phyloP scores from a whole-genome alignment of 2,797 vertebrate genomes.

The Sternarchorhynchus goeldii region DNA sequence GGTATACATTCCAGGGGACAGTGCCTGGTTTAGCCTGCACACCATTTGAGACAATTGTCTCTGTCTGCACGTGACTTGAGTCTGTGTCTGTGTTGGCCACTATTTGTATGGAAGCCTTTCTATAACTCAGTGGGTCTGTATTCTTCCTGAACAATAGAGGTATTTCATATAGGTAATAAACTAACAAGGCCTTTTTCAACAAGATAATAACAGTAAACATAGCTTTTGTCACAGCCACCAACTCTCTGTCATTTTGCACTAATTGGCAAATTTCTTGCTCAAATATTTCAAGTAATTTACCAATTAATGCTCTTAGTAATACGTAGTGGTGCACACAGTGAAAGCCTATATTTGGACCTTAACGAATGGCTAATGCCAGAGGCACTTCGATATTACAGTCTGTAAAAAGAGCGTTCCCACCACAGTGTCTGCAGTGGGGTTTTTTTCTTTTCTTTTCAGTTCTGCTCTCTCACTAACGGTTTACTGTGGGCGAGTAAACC shows the following conservation, averaged over 20 bases:
- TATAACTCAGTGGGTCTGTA: conserved; percentile 67
- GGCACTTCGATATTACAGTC: conserved; percentile 24
- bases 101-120: conserved; percentile 58
- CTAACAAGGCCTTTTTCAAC: conserved; percentile 52
- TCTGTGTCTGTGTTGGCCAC: conserved; percentile 62
- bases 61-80: conserved; percentile 57
- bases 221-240: conserved; percentile 55
- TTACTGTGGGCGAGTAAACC: conserved; percentile 40
- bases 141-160: conserved; percentile 57
- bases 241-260: conserved; percentile 34
- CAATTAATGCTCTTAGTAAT: conserved; percentile 34
- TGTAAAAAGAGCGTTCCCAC: neutral
- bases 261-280: conserved; percentile 44
- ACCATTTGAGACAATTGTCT: conserved; percentile 64
- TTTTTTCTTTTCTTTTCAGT: neutral
- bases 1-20: conserved; percentile 67
- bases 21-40: conserved; percentile 57
- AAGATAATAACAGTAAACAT: conserved; percentile 58
- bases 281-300: conserved; percentile 44
- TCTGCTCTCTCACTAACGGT: conserved; percentile 31
- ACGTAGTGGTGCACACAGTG: conserved; percentile 32
- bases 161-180: conserved; percentile 54
- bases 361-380: conserved; percentile 2
- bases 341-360: conserved; percentile 44
- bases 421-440: neutral